phyloP scores from a whole-genome alignment of 2,888 invertebrate genomes.

The Gastracanthus pulcherrimus region DNA sequence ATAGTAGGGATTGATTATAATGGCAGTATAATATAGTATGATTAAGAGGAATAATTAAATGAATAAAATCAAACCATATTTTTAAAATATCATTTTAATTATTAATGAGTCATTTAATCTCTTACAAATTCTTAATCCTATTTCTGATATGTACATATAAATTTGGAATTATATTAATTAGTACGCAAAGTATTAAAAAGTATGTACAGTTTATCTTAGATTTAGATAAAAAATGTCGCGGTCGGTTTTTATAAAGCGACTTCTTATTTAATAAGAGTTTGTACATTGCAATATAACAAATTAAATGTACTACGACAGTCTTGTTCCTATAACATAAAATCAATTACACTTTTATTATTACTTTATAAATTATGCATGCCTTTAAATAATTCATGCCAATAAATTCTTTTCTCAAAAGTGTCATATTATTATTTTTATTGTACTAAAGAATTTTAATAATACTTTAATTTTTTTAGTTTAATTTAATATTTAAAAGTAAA shows the following conservation, averaged over 20 bases:
- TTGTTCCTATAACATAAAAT: conserved; percentile 2
- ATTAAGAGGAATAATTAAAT: too few species aligned
- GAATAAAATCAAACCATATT: not conserved
- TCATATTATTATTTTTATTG: not conserved
- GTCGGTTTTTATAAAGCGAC: not conserved
- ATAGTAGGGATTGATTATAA: too few species aligned
- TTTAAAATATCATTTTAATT: conserved; percentile 47
- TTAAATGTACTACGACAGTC: conserved; percentile 42
- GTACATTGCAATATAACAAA: conserved; percentile 33
- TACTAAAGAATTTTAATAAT: not conserved
- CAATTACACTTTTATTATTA: not conserved
- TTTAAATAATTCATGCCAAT: conserved; percentile 14
- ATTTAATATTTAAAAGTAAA: not conserved
- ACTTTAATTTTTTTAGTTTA: not conserved
- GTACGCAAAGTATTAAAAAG: conserved; percentile 28
- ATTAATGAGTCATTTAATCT: conserved; percentile 37
- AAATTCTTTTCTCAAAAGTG: too few species aligned
- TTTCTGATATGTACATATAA: conserved; percentile 42
- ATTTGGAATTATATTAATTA: conserved; percentile 19
- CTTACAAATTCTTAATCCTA: conserved; percentile 39
- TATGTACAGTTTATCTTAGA: conserved; percentile 26
- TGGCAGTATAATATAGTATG: too few species aligned
- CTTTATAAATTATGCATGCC: not conserved
- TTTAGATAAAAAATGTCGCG: conserved; percentile 11
- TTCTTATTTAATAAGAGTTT: conserved; percentile 30